phyloP scores from a whole-genome alignment of 2,888 invertebrate species.

The Agrochola macilenta region DNA sequence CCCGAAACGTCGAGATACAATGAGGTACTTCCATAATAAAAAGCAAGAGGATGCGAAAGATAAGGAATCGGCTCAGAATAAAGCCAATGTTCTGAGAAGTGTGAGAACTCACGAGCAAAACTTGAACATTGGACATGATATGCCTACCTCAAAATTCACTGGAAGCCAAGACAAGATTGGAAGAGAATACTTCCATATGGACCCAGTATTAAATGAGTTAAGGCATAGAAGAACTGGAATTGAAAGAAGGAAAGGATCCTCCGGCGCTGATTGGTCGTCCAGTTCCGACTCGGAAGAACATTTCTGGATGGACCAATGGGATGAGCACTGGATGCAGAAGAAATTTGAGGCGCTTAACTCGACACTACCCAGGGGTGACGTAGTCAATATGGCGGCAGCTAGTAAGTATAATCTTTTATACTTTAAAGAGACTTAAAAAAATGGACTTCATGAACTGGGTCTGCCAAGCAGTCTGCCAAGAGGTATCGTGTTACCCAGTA shows the following conservation, averaged over 20 bases:
- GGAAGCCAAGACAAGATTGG: conserved; percentile 8
- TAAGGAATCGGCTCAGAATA: conserved; percentile 27
- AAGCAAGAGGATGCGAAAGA: conserved; percentile 38
- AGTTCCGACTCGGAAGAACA: conserved; percentile 51
- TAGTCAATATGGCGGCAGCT: conserved; percentile 84
- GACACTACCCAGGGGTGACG: conserved; percentile 72
- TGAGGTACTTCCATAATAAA: conserved; percentile 20
- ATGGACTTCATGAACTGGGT: too few species aligned
- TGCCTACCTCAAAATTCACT: conserved; percentile 17
- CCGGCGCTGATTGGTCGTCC: background rate
- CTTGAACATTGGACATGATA: conserved; percentile 29
- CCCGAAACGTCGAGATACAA: background rate
- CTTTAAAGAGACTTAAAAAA: background rate
- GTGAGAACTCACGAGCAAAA: conserved; percentile 41
- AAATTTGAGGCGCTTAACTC: conserved; percentile 78
- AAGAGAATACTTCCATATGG: conserved; percentile 68
- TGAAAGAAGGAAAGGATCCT: conserved; percentile 2
- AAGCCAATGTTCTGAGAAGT: conserved; percentile 35
- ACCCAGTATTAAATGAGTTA: conserved; percentile 74
- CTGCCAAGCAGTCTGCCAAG: too few species aligned
- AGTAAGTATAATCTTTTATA: conserved; percentile 71
- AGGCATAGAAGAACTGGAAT: conserved; percentile 37
- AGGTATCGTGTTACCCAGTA: too few species aligned
- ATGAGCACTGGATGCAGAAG: conserved; percentile 73
- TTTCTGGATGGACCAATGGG: conserved; percentile 73